These are phyloP conservation scores for Hydropotes inermis DNA, from an alignment of 2,113 vertebrate genomes.

Conservation along the genomic window DNA sequence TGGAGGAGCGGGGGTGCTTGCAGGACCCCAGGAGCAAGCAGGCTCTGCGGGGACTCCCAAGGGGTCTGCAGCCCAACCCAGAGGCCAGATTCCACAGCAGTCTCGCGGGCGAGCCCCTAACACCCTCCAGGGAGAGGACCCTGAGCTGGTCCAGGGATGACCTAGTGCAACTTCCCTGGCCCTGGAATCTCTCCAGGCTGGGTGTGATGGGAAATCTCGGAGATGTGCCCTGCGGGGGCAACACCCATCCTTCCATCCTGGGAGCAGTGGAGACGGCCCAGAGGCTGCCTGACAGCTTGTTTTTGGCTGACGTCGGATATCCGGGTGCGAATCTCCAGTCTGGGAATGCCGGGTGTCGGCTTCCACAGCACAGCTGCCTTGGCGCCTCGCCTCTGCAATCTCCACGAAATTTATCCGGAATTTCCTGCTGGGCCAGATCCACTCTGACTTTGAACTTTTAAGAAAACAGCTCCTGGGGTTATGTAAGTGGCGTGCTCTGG, in stretches of 20 bases:
- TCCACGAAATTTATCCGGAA: constrained; percentile 24
- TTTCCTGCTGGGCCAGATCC: constrained; percentile 33
- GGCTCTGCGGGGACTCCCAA: not conserved
- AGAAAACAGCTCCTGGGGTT: constrained; percentile 28
- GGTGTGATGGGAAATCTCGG: not conserved
- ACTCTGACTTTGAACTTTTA: constrained; percentile 59
- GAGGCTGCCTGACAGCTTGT: rapidly evolving
- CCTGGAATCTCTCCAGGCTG: not conserved
- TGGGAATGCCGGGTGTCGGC: not conserved
- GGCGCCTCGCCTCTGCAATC: not conserved
- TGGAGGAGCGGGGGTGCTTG: not conserved
- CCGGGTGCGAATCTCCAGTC: not conserved
- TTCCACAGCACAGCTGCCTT: not conserved
- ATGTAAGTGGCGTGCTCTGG: not conserved
- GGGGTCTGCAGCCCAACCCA: not conserved
- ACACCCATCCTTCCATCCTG: not conserved
- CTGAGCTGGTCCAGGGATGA: not conserved
- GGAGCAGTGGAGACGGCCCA: rapidly evolving
- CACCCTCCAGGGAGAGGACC: too few relatives aligned
- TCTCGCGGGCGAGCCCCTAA: not conserved
- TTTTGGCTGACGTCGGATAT: not conserved
- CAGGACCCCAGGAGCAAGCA: not conserved
- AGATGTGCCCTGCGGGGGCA: not conserved
- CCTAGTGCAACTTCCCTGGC: not conserved
- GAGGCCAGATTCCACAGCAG: not conserved